These are phyloP conservation scores for Tenthredo scrophulariae DNA, from an alignment of 2,888 invertebrate species.

Conservation along the genomic window DNA sequence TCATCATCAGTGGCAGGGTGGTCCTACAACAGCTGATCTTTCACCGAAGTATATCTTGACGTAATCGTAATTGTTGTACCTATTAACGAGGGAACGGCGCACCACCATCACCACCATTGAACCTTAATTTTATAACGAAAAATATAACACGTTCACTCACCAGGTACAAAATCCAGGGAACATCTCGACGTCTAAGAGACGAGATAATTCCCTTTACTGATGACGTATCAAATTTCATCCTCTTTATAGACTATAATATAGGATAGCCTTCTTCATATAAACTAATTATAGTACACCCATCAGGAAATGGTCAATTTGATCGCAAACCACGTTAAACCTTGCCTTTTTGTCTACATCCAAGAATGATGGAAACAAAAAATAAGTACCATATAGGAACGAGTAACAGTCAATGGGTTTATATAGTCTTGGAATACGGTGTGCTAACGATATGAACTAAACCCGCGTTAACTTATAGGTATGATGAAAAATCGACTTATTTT, in stretches of 20 bases:
- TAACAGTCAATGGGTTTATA: not conserved
- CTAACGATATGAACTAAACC: not conserved
- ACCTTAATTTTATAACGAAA: not conserved
- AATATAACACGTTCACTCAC: not conserved
- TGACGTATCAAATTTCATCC: not conserved
- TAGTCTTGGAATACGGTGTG: not conserved
- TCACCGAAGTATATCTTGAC: not conserved
- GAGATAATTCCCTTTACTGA: constrained; percentile 2
- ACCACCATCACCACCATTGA: not conserved
- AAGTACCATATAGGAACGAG: not conserved
- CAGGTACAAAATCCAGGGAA: not conserved
- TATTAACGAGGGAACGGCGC: not conserved
- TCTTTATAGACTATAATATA: not conserved
- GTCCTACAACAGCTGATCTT: not conserved
- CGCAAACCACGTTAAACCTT: not conserved
- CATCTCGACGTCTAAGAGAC: not conserved
- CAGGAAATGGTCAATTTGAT: not conserved
- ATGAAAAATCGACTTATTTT: not conserved
- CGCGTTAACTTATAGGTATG: not conserved
- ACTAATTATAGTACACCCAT: not conserved
- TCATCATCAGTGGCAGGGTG: constrained; percentile 28
- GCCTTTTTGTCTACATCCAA: not conserved
- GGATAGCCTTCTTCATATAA: not conserved
- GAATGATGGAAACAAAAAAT: not conserved
- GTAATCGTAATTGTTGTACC: not conserved